Evolutionary conservation across 2,888 invertebrate species (phyloP).

Genomic region (Xanthorhoe designata): DNA sequence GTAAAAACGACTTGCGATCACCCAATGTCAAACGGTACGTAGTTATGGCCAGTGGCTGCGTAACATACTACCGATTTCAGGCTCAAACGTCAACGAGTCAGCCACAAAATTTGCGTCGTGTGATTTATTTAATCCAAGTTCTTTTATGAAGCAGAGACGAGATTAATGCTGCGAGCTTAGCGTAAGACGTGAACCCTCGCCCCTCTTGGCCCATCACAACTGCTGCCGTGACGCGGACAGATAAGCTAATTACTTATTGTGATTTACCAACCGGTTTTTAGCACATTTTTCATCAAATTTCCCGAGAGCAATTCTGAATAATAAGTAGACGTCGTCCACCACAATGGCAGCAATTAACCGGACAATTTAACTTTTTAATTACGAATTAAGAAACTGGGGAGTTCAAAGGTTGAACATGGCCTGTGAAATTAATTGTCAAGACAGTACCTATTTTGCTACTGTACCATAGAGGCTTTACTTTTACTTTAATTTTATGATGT

Average conservation of each 20-base stretch:
- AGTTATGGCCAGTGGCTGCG: slow-evolving; percentile 16
- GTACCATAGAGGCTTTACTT: slow-evolving; percentile 16
- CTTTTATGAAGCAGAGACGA: slow-evolving; percentile 73
- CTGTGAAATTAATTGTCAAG: slow-evolving; percentile 63
- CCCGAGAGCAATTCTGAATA: slow-evolving; percentile 71
- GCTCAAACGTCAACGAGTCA: slow-evolving; percentile 51
- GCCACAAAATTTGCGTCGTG: slow-evolving; percentile 58
- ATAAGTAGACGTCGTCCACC: slow-evolving; percentile 73
- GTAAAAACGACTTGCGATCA: slow-evolving; percentile 30
- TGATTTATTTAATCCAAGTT: slow-evolving; percentile 71
- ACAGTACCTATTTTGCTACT: slow-evolving; percentile 30
- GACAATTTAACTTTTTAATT: slow-evolving; percentile 84
- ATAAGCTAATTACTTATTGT: slow-evolving; percentile 82
- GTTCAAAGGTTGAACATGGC: slow-evolving; percentile 73
- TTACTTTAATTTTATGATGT: slow-evolving; percentile 15
- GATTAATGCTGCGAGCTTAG: slow-evolving; percentile 74
- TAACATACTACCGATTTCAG: slow-evolving; percentile 28
- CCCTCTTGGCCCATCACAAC: slow-evolving; percentile 48
- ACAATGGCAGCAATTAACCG: slow-evolving; percentile 80
- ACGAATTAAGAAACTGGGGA: slow-evolving; percentile 76
- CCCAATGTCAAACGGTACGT: slow-evolving; percentile 28
- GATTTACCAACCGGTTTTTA: slow-evolving; percentile 71
- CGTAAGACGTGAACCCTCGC: slow-evolving; percentile 65
- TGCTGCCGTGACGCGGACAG: slow-evolving; percentile 70
- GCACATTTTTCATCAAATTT: slow-evolving; percentile 73